These are phyloP conservation scores for Parambassis ranga DNA, from an alignment of 2,797 vertebrate genomes.

Conservation along the genomic window DNA sequence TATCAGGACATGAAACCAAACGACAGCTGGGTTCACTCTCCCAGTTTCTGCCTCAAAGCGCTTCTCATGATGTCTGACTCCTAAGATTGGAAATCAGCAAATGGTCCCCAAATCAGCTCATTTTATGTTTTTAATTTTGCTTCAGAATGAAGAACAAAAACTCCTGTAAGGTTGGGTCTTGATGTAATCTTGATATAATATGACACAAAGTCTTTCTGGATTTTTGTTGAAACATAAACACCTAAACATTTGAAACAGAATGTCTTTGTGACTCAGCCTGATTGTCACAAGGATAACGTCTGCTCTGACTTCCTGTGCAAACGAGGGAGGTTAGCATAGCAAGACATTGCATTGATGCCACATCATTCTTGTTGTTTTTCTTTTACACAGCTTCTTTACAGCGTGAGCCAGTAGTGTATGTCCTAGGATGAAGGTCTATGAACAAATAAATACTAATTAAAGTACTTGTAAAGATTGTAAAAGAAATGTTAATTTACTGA, in stretches of 20 bases:
- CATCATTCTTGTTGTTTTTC: conserved; percentile 5
- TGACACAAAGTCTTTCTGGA: no score
- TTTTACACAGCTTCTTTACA: not conserved
- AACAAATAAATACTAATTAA: not conserved
- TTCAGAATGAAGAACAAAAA: not conserved
- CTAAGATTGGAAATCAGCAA: conserved; percentile 1
- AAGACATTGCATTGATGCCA: no score
- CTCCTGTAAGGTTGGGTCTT: not conserved
- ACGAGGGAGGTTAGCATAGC: not conserved
- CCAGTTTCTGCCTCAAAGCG: conserved; percentile 22
- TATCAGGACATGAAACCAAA: not conserved
- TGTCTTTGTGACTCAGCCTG: not conserved
- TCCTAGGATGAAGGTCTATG: not conserved
- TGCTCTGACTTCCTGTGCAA: conserved; percentile 30
- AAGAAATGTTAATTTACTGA: not conserved
- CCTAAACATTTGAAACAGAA: not conserved
- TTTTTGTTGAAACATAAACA: no score
- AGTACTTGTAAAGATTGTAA: not conserved
- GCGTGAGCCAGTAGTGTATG: not conserved
- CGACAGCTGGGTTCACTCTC: conserved; percentile 29
- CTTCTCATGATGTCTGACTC: conserved; percentile 4
- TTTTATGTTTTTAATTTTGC: not conserved
- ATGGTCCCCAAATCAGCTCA: not conserved
- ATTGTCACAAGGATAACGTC: not conserved
- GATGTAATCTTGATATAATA: no score